Conservation (phyloP, 1,140 invertebrate species). For the Drosophila triauraria region DNA sequence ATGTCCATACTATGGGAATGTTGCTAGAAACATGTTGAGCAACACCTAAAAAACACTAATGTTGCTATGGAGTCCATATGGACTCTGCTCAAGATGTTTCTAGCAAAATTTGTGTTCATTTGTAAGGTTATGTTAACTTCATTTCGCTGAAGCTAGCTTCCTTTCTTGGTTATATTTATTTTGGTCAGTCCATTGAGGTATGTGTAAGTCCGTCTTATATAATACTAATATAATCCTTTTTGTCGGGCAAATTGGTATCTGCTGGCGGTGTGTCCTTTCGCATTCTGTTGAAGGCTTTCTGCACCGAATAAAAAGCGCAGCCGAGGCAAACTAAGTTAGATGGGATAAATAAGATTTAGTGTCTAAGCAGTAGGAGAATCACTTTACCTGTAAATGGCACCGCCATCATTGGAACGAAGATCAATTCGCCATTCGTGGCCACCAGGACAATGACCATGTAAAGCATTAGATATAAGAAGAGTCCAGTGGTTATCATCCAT, state of each 20-base stretch:
- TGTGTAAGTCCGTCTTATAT: constrained; percentile 9
- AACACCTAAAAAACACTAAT: too few relatives aligned
- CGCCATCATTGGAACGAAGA: neutral
- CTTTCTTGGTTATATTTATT: neutral
- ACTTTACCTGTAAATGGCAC: constrained; percentile 10
- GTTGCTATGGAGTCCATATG: too few relatives aligned
- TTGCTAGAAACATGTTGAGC: too few relatives aligned
- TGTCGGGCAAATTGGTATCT: constrained; percentile 2
- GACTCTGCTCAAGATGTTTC: too few relatives aligned
- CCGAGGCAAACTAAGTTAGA: constrained; percentile 14
- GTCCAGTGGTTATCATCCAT: constrained; percentile 45
- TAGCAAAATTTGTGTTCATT: too few relatives aligned
- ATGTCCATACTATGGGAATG: too few relatives aligned
- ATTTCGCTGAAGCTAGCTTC: too few relatives aligned
- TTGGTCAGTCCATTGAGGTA: neutral
- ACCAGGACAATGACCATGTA: neutral
- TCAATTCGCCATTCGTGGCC: neutral
- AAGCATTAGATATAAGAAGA: constrained; percentile 39
- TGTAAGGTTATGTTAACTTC: too few relatives aligned
- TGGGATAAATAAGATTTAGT: neutral
- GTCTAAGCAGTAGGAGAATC: fast-evolving
- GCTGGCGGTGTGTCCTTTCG: constrained; percentile 27
- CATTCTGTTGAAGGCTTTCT: constrained; percentile 39
- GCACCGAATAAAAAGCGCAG: constrained; percentile 32
- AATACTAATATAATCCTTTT: constrained; percentile 16